Evolutionary conservation across 2,888 invertebrate genomes (phyloP).

Genomic region (Drosophila algonquin): DNA sequence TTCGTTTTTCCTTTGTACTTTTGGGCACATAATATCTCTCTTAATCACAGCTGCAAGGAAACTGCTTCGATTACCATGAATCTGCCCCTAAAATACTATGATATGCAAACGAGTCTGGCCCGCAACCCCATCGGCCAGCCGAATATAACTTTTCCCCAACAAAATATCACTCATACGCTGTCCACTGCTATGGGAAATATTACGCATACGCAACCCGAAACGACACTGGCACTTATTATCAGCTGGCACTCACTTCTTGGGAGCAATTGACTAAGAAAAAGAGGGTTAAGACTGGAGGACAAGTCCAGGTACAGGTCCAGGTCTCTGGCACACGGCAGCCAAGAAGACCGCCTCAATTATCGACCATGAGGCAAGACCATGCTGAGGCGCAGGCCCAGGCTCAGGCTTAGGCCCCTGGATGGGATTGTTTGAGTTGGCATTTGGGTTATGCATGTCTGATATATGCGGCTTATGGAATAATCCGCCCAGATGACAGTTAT

Average conservation of each 20-base stretch:
- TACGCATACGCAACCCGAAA: slow-evolving; percentile 9
- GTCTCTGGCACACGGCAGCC: not conserved
- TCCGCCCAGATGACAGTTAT: slow-evolving; percentile 6
- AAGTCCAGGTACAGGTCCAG: not conserved
- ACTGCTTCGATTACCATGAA: not conserved
- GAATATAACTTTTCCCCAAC: not conserved
- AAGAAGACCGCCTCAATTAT: not conserved
- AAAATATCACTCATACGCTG: not conserved
- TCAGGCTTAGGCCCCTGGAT: not conserved
- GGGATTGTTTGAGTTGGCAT: slow-evolving; percentile 7
- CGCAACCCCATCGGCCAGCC: not conserved
- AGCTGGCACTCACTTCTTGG: slow-evolving; percentile 2
- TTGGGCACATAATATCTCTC: not conserved
- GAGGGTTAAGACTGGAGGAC: not conserved
- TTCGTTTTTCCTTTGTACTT: not conserved
- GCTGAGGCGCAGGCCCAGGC: too few relatives aligned
- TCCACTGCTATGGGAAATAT: not conserved
- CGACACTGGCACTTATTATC: slow-evolving; percentile 1
- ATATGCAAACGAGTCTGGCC: slow-evolving; percentile 1
- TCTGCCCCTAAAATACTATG: not conserved
- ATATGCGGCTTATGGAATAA: slow-evolving; percentile 9
- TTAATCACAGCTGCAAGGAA: slow-evolving; percentile 4
- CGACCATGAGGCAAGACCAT: not conserved
- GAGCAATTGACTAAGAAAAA: not conserved
- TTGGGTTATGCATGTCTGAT: slow-evolving; percentile 9